phyloP scores from a whole-genome alignment of 2,797 vertebrate genomes.

The Octomys mimax region DNA sequence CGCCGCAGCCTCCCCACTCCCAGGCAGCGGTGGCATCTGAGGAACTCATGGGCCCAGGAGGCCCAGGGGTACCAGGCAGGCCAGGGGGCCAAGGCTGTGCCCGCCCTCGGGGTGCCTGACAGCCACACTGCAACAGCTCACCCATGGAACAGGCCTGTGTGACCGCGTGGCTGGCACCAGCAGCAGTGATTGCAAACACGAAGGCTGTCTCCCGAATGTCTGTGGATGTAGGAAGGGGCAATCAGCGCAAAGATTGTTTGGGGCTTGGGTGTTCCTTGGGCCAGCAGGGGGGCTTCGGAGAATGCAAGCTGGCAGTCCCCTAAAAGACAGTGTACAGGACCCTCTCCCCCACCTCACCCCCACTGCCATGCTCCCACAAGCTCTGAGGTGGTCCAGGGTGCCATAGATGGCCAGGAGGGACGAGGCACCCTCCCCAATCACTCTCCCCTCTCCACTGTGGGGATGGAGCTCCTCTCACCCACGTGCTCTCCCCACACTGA shows the following conservation, averaged over 20 bases:
- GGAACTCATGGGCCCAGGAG: conserved; percentile 90
- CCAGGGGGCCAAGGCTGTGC: conserved; percentile 91
- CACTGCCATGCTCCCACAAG: not conserved
- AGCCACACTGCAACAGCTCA: conserved; percentile 97
- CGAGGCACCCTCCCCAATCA: conserved; percentile 30
- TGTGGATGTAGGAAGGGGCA: conserved; percentile 78
- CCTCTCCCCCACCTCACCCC: too few relatives aligned
- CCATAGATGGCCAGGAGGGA: not conserved
- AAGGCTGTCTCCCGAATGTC: conserved; percentile 99
- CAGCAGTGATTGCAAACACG: conserved; percentile 97
- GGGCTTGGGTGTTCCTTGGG: accelerated
- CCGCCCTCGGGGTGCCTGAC: conserved; percentile 94
- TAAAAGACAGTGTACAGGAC: not conserved
- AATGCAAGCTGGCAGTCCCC: not conserved
- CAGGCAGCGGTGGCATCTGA: conserved; percentile 92
- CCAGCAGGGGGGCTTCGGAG: accelerated
- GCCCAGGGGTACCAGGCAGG: conserved; percentile 91
- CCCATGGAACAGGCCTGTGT: conserved; percentile 99
- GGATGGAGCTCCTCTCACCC: not conserved
- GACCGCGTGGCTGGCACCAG: conserved; percentile 97
- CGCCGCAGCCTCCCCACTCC: conserved; percentile 99
- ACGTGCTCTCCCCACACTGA: conserved; percentile 84
- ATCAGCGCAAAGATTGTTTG: not conserved
- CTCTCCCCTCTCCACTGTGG: not conserved
- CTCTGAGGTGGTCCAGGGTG: not conserved